These are phyloP conservation scores for Heterodera schachtii DNA, from an alignment of 1,140 invertebrate species.

Conservation along the genomic window DNA sequence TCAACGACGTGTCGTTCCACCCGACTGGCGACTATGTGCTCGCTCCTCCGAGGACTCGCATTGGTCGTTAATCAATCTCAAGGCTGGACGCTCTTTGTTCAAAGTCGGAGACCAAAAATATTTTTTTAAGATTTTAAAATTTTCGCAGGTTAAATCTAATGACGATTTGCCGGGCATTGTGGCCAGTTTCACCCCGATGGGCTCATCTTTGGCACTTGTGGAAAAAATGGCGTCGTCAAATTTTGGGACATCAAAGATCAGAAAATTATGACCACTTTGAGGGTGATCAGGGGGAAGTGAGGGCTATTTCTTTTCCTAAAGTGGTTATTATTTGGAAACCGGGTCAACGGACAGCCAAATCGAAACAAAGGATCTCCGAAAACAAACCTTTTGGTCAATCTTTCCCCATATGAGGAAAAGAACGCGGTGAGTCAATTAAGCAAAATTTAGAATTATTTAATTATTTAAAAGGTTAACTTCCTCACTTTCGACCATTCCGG, in stretches of 20 bases:
- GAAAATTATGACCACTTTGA: slow-evolving; percentile 97
- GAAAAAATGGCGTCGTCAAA: slow-evolving; percentile 92
- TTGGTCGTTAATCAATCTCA: slow-evolving; percentile 60
- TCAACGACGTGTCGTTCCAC: slow-evolving; percentile 78
- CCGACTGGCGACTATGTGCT: slow-evolving; percentile 96
- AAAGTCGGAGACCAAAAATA: slow-evolving; percentile 32
- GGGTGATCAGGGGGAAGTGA: slow-evolving; percentile 87
- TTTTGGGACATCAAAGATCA: slow-evolving; percentile 99
- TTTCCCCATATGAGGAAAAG: too few relatives aligned
- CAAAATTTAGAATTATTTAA: too few relatives aligned
- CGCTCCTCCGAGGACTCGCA: slow-evolving; percentile 81
- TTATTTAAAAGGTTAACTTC: too few relatives aligned
- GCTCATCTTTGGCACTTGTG: slow-evolving; percentile 96
- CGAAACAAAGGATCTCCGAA: too few relatives aligned
- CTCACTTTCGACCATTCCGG: too few relatives aligned
- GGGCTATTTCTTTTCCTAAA: slow-evolving; percentile 98
- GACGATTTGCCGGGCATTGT: slow-evolving; percentile 71
- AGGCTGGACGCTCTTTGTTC: slow-evolving; percentile 50
- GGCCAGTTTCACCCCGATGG: slow-evolving; percentile 99
- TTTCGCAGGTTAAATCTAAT: slow-evolving; percentile 43
- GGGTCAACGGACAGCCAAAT: slow-evolving; percentile 95
- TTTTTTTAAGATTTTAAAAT: neutral
- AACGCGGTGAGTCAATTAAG: too few relatives aligned
- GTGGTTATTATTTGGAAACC: slow-evolving; percentile 97
- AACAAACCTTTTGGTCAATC: too few relatives aligned